Evolutionary conservation across 2,797 vertebrate genomes (phyloP).

Genomic region (Ctenopoma multispine): DNA sequence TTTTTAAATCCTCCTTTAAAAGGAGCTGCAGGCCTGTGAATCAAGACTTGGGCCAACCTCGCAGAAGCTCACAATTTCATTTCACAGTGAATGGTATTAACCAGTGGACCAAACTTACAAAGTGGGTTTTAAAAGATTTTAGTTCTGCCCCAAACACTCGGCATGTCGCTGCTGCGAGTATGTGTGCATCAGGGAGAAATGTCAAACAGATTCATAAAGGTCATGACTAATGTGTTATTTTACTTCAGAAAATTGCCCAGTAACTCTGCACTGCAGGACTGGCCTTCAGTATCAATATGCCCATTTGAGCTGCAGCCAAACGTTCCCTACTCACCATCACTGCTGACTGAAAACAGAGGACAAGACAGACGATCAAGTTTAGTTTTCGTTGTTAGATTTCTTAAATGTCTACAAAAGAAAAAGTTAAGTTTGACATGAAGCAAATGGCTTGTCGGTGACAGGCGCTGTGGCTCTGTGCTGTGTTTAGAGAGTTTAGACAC

Average conservation of each 20-base stretch:
- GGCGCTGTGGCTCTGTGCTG: not conserved
- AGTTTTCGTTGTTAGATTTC: not conserved
- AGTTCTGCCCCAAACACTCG: slow-evolving; percentile 67
- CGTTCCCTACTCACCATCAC: slow-evolving; percentile 23
- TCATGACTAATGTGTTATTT: slow-evolving; percentile 70
- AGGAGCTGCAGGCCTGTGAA: slow-evolving; percentile 71
- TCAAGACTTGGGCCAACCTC: slow-evolving; percentile 74
- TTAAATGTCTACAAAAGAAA: not conserved
- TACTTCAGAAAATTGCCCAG: slow-evolving; percentile 64
- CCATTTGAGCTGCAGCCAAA: slow-evolving; percentile 54
- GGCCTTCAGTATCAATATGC: slow-evolving; percentile 57
- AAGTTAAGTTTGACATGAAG: not conserved
- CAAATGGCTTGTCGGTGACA: not conserved
- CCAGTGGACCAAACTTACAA: slow-evolving; percentile 69
- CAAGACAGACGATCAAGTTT: not conserved
- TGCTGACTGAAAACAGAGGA: not conserved
- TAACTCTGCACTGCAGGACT: slow-evolving; percentile 40
- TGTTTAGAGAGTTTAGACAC: not conserved
- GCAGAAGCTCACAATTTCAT: slow-evolving; percentile 76
- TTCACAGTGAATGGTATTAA: slow-evolving; percentile 80
- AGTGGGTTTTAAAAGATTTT: slow-evolving; percentile 78
- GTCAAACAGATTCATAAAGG: slow-evolving; percentile 67
- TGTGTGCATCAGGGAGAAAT: slow-evolving; percentile 42
- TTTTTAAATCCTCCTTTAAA: slow-evolving; percentile 76
- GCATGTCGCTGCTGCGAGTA: slow-evolving; percentile 45